These are phyloP conservation scores for Antigone vipio DNA, from an alignment of 2,113 vertebrate species.

Conservation along the genomic window DNA sequence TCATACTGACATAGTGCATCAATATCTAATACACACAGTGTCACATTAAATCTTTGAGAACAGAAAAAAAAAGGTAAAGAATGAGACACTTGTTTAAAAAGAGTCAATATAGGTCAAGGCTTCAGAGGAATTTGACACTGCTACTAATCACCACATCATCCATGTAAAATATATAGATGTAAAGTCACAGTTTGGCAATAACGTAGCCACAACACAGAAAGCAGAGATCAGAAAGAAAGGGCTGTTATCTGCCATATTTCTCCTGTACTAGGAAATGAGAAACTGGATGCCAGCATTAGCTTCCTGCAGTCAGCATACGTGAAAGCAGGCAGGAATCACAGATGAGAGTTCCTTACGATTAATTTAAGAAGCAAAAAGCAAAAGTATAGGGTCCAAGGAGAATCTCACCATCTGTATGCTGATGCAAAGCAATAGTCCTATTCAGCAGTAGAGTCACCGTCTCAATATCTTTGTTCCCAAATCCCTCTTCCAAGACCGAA, in stretches of 20 bases:
- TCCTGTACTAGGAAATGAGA: background rate
- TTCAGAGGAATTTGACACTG: background rate
- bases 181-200: background rate
- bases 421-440: background rate
- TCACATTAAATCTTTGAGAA: background rate
- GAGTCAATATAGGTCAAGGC: background rate
- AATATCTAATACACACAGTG: background rate
- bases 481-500: background rate
- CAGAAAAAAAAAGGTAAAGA: background rate
- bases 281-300: rapidly evolving
- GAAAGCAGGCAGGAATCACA: background rate
- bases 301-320: background rate
- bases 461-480: background rate
- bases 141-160: background rate
- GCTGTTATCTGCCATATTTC: background rate
- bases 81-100: background rate
- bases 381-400: background rate
- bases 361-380: background rate
- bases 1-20: background rate
- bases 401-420: background rate
- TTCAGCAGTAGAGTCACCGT: background rate
- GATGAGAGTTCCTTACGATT: background rate
- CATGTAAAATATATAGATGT: background rate
- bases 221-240: background rate
- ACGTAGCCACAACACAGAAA: rapidly evolving